Evolutionary conservation across 2,113 vertebrate genomes (phyloP).

Genomic region (Campylomormyrus numenius): DNA sequence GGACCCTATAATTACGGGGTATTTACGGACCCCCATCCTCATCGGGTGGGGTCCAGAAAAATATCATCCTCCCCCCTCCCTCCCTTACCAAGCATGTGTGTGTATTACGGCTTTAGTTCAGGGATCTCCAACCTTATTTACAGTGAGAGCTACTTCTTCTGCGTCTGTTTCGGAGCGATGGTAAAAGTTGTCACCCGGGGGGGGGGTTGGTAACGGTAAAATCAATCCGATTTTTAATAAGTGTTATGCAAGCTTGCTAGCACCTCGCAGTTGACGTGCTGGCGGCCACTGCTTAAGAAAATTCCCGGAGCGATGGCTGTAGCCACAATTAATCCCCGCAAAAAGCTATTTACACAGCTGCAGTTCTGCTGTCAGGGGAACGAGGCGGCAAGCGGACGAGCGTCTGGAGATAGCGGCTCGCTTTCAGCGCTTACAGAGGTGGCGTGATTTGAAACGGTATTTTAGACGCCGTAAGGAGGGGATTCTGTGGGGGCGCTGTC

Average conservation of each 20-base stretch:
- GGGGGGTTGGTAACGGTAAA: not conserved
- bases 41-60: not conserved
- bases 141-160: not conserved
- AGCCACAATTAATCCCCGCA: not conserved
- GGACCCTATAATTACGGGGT: not conserved
- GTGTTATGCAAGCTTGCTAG: not conserved
- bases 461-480: not conserved
- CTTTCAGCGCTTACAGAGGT: not conserved
- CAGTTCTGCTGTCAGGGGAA: not conserved
- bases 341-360: not conserved
- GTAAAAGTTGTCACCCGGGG: not conserved
- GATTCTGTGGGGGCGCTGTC: not conserved
- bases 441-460: not conserved
- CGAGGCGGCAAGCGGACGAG: not conserved
- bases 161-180: not conserved
- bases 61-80: not conserved
- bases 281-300: not conserved
- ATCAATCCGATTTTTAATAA: not conserved
- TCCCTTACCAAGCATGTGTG: not conserved
- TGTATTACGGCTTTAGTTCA: not conserved
- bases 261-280: not conserved
- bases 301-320: not conserved
- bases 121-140: not conserved
- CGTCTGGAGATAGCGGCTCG: not conserved
- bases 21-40: not conserved